A percentile compares a stretch with the other conserved stretches of the same genome.
Conservation (phyloP, 1,140 invertebrate genomes). For the Macrobrachium nipponense region DNA sequence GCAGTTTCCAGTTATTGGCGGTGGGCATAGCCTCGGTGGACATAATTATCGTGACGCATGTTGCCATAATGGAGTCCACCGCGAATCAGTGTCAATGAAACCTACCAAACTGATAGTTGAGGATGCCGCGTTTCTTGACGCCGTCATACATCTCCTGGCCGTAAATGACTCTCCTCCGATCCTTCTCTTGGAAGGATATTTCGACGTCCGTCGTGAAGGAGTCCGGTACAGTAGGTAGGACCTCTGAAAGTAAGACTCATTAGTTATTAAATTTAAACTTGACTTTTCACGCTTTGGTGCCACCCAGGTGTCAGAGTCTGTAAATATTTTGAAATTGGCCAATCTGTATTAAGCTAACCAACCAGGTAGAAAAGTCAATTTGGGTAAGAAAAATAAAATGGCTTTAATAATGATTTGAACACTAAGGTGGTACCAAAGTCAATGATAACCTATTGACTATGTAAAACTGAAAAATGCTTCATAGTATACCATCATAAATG, state of each 20-base stretch:
- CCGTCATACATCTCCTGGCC: constrained; percentile 33
- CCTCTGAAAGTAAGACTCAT: background rate
- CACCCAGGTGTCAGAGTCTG: background rate
- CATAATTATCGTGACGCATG: background rate
- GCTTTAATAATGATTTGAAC: too few species aligned
- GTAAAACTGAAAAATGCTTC: too few species aligned
- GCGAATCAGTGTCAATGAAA: too few species aligned
- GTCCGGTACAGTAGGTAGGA: constrained; percentile 28
- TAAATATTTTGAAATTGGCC: background rate
- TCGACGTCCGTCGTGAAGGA: constrained; percentile 46
- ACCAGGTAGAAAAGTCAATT: too few species aligned
- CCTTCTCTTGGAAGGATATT: background rate
- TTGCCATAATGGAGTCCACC: background rate
- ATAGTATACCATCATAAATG: too few species aligned
- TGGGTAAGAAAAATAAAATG: too few species aligned
- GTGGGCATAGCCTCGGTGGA: background rate
- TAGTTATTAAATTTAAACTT: background rate
- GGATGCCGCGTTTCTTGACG: background rate
- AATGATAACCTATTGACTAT: too few species aligned
- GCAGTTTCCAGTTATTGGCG: too few species aligned
- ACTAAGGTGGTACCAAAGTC: too few species aligned
- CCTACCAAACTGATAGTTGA: constrained; percentile 22
- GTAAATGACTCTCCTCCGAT: background rate
- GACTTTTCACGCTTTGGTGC: background rate
- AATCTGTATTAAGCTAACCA: too few species aligned